phyloP scores from a whole-genome alignment of 2,797 vertebrate species.

The Mareca strepera region DNA sequence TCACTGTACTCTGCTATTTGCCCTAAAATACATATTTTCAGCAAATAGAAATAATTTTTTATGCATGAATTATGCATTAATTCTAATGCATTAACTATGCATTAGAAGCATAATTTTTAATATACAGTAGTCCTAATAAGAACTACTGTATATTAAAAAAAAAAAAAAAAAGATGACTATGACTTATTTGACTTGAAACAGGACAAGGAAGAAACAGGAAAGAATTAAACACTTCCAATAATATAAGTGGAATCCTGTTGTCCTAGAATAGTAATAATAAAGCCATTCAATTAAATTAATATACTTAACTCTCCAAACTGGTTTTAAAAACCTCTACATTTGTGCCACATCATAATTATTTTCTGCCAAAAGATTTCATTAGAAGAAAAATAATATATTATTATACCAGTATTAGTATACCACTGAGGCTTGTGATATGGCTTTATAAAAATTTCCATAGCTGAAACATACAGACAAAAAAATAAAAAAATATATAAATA shows the following conservation, averaged over 20 bases:
- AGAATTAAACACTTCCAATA: background rate
- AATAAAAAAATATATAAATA: no score
- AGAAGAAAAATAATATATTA: background rate
- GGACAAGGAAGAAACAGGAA: background rate
- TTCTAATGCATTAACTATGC: background rate
- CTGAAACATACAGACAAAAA: background rate
- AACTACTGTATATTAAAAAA: background rate
- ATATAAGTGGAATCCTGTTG: background rate
- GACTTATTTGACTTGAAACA: background rate
- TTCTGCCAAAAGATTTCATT: background rate
- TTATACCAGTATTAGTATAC: background rate
- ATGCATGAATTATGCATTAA: no score
- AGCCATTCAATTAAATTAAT: background rate
- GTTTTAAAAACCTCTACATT: background rate
- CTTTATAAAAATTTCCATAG: background rate
- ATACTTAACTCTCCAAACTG: background rate
- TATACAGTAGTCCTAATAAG: background rate
- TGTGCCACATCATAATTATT: background rate
- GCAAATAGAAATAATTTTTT: background rate
- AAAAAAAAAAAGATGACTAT: background rate
- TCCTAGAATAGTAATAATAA: background rate
- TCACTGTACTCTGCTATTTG: background rate
- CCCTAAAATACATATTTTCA: background rate
- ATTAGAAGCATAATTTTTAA: background rate
- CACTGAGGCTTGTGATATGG: rapidly evolving